Evolutionary conservation across 2,113 vertebrate species (phyloP).

Genomic region (Micromys minutus): DNA sequence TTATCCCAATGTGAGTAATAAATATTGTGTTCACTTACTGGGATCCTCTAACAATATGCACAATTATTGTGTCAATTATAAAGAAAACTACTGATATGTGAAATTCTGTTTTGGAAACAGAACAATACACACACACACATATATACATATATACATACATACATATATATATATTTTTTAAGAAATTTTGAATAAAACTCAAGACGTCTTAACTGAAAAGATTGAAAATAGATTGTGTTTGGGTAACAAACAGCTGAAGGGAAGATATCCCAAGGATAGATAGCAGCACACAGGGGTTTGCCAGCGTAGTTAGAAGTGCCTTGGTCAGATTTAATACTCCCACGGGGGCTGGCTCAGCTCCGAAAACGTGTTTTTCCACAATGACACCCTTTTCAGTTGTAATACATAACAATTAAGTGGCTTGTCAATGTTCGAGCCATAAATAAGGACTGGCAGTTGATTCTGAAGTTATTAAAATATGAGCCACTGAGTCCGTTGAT

Average conservation of each 20-base stretch:
- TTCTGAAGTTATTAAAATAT: constrained; percentile 53
- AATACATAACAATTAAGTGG: constrained; percentile 61
- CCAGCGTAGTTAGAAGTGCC: not conserved
- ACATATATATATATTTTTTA: not conserved
- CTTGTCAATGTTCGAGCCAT: constrained; percentile 48
- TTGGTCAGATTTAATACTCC: constrained; percentile 35
- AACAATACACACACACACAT: too few species aligned
- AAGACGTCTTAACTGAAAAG: not conserved
- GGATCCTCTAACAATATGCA: not conserved
- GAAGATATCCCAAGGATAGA: not conserved
- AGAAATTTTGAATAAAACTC: not conserved
- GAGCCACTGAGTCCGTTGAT: constrained; percentile 22
- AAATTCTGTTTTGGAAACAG: not conserved
- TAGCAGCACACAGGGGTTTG: not conserved
- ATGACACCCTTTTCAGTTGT: constrained; percentile 43
- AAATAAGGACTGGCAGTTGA: constrained; percentile 25
- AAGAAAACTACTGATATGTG: not conserved
- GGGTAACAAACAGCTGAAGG: not conserved
- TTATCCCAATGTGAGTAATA: not conserved
- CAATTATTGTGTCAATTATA: not conserved
- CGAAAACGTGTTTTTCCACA: constrained; percentile 14
- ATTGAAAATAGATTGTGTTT: not conserved
- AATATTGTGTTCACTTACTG: not conserved
- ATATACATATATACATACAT: too few species aligned
- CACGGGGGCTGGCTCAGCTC: not conserved